phyloP scores from a whole-genome alignment of 2,888 invertebrate genomes.

The Phania funesta region DNA sequence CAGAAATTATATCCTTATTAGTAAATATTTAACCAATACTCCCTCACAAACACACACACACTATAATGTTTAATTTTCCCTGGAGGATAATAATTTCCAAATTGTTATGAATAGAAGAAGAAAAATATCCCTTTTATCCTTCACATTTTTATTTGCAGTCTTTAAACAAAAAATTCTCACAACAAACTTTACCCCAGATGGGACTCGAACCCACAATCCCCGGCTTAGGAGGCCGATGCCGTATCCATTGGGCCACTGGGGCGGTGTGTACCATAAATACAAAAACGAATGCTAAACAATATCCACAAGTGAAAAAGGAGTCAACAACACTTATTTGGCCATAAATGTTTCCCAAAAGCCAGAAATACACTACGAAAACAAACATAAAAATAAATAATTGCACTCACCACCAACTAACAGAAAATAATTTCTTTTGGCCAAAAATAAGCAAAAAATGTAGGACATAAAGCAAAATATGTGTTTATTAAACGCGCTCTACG shows the following conservation, averaged over 20 bases:
- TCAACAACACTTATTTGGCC: conserved; percentile 40
- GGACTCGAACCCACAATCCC: conserved; percentile 76
- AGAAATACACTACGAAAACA: conserved; percentile 9
- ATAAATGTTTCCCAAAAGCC: no score
- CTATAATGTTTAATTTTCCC: no score
- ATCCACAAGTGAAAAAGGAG: background rate
- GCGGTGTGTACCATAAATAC: conserved; percentile 50
- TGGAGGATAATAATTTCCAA: background rate
- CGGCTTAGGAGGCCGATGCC: conserved; percentile 77
- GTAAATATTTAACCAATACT: no score
- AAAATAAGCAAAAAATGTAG: background rate
- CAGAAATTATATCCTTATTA: no score
- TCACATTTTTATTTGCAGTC: background rate
- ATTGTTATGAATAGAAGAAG: background rate
- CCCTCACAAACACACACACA: no score
- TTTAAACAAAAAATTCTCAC: conserved; percentile 38
- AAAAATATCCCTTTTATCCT: no score
- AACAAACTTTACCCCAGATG: conserved; percentile 72
- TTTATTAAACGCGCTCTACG: background rate
- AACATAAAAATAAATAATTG: background rate
- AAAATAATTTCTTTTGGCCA: background rate
- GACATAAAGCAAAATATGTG: background rate
- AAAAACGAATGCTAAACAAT: background rate
- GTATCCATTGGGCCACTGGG: conserved; percentile 76
- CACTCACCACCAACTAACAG: background rate